Base-by-base conservation (phyloP, 1,140 invertebrate genomes). In the Magallana gigas region DNA sequence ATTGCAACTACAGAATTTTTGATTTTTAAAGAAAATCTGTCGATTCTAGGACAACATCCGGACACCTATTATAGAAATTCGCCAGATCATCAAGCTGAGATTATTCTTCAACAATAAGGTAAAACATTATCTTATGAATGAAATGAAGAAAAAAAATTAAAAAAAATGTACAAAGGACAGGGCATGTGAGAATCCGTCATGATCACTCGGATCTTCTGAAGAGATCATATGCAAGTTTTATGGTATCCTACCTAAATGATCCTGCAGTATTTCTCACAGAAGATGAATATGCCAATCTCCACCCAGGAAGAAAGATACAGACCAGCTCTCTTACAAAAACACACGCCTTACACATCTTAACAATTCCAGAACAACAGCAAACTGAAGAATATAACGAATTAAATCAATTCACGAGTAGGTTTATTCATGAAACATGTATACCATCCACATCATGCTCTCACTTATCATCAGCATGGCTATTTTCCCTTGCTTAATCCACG, bases 131-230 rank as follows among this genome's bases (percentile, higher is more conserved):
- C 23, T 23, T 12, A 18, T 8, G 58, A 5, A 12, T 6, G 82
- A 58, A 57, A 76, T 9, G 18, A n/a, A 58, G 11, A 23, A 57
- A 85, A 12, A 57, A 85, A 7, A 14, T 81, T 1, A 58, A 59
- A 23, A 23, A 23, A 23, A 23, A 56, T 5, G 2, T 56, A 7
- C 81, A 87, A 71, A 84, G 60, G 56, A 57, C 60, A 14, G n/a
- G 81, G n/a, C 18, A 68, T 68, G 7, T 83, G 3, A 84, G 71
- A 71, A 16, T 87, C 8, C 84, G 60, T 81, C 86, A 87, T 36
- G 81, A 84, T 56, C 86, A 87, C 36, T 84, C 81, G 16, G 86
- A 87, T 71, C 48, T 87, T 12, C 48, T 83, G 6, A 83, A 83
- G n/a, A 59, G 83, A 29, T 57, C 81, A 8, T 68, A 84, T 14